phyloP scores from a whole-genome alignment of 2,797 vertebrate species.

The Cyclura pinguis region DNA sequence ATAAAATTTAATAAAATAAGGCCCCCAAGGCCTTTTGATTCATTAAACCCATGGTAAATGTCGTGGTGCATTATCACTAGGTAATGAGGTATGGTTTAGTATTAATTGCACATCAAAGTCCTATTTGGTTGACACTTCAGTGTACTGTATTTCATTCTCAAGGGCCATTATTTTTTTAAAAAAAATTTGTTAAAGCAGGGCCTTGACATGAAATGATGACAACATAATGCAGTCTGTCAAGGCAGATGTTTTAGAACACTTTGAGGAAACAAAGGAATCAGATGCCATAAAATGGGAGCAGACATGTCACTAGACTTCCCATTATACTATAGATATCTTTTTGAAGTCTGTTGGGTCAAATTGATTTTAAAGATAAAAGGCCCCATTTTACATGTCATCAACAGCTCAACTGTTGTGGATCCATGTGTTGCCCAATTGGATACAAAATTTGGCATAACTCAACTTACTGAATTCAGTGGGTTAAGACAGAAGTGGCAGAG shows the following conservation, averaged over 20 bases:
- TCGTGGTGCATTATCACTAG: slow-evolving; percentile 73
- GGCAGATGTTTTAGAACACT: slow-evolving; percentile 20
- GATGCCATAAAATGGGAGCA: slow-evolving; percentile 38
- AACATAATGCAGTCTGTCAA: slow-evolving; percentile 47
- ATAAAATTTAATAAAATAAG: slow-evolving; percentile 76
- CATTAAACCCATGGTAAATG: slow-evolving; percentile 76
- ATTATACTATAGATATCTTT: slow-evolving; percentile 37
- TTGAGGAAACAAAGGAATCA: background rate
- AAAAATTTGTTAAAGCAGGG: background rate
- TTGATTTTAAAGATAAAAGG: slow-evolving; percentile 56
- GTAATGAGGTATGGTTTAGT: slow-evolving; percentile 79
- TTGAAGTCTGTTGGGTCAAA: slow-evolving; percentile 45
- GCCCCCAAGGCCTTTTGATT: slow-evolving; percentile 66
- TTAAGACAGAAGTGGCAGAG: too few species aligned
- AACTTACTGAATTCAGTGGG: background rate
- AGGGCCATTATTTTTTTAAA: slow-evolving; percentile 44
- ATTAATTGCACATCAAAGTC: slow-evolving; percentile 76
- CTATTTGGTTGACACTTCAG: slow-evolving; percentile 67
- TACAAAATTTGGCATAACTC: background rate
- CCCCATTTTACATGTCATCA: slow-evolving; percentile 45
- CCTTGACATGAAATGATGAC: slow-evolving; percentile 48
- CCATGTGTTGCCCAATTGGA: background rate
- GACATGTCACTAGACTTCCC: slow-evolving; percentile 14
- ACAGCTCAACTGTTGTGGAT: slow-evolving; percentile 55
- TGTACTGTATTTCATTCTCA: slow-evolving; percentile 53